Evolutionary conservation across 2,888 invertebrate species (phyloP).

Genomic region (Sepioteuthis lessoniana): DNA sequence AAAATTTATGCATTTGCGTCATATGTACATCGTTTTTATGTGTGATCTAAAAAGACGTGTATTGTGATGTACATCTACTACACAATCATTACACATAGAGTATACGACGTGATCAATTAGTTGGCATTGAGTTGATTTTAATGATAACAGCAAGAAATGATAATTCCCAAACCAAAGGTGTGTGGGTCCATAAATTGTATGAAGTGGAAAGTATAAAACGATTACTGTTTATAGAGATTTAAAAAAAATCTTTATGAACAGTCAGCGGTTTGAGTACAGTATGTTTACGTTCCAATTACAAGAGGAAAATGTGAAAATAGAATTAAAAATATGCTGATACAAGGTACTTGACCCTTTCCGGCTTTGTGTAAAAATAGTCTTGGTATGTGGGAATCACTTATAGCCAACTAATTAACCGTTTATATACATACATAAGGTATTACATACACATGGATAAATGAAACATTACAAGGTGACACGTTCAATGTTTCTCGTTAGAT

Average conservation of each 20-base stretch:
- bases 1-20: not conserved
- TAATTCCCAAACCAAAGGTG: not conserved
- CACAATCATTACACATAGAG: not conserved
- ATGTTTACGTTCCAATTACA: not conserved
- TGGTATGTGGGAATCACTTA: not conserved
- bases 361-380: conserved; percentile 8
- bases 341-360: conserved; percentile 13
- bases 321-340: conserved; percentile 6
- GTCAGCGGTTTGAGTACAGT: not conserved
- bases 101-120: not conserved
- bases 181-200: not conserved
- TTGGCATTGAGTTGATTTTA: not conserved
- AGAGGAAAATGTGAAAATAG: conserved; percentile 25
- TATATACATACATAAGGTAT: not conserved
- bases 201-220: not conserved
- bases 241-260: not conserved
- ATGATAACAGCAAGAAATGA: not conserved
- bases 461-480: not conserved
- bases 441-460: conserved; percentile 16
- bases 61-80: not conserved
- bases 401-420: conserved; percentile 8
- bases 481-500: not conserved
- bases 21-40: not conserved
- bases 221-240: not conserved
- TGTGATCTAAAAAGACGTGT: not conserved